Evolutionary conservation across 2,113 vertebrate genomes (phyloP), one percentile per base, ranked within the genome.

Genomic region (Suricata suricatta): DNA sequence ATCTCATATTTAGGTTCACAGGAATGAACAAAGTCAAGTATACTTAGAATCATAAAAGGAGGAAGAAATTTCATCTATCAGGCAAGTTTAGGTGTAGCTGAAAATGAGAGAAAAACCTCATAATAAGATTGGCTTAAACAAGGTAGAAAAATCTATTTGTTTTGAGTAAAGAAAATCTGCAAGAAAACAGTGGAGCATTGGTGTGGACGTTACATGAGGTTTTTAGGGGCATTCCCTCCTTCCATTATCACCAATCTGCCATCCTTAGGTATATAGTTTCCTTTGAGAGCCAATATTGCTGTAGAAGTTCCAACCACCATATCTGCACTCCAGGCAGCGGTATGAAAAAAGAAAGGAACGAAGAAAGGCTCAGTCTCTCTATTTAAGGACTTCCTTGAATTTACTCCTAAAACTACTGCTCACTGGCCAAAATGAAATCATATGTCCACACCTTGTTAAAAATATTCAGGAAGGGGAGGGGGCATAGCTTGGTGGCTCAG

Each of bases 341-440:
- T 35, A 85, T 9, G 2, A 85, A 94, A 90, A 21, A 79, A 74
- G 52, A 50, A 93, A 76, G 1, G 6, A 2, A 15, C 50, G 17
- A 92, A 52, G n/a, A 68, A 38, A 25, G 7, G 8, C 9, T 93
- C 16, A 29, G 8, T 17, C 9, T 66, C 14, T 79, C 19, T 86
- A 16, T 92, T 83, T 76, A 79, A 93, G 4, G 1, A 63, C 19
- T 71, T 74, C 11, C 38, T 84, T 41, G 47, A 92, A 64, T 85
- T 88, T 84, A 44, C 19, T 88, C 19, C 44, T 74, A 82, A 95
- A 94, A 93, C 6, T 68, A 29, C 17, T 41, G 7, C 29, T 95
- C 25, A 38, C 29, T 83, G 89, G 57, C 25, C 27, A 54, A 95
- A 96, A 66, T 88, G 16, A 93, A 94, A 96, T 38, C 10, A n/a